Base-by-base conservation (phyloP, 2,888 invertebrate species). In the Machimus rusticus region DNA sequence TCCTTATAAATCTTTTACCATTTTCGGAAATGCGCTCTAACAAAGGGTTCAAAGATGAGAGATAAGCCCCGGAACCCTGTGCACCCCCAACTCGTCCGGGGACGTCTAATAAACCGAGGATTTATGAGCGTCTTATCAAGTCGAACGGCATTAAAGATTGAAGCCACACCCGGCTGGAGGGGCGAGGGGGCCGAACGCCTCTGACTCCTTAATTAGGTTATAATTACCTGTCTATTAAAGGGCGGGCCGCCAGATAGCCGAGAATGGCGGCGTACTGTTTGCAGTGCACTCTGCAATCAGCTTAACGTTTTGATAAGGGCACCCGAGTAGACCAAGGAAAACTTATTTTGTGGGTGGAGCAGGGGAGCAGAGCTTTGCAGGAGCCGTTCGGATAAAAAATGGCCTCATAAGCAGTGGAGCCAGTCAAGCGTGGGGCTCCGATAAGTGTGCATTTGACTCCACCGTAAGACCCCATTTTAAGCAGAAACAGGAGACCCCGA, bases 1-100 rank as follows among this genome's bases (percentile, higher is more conserved):
- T 19, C 66, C 66, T 66, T 66, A 66, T 66, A 66, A 66, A 66
- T 66, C 66, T 66, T 39, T 66, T 66, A 66, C 66, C 66, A 66
- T 66, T 66, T 66, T 66, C 66, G 66, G 66, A 79, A 79, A 51
- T 28, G 79, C 66, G 34, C 57, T 82, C 82, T 19, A 37, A 31
- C 37, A 82, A 82, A 82, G 37, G 82, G 66, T 82, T 82, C 82
- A 82, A 37, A 82, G 82, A 82, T 82, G 57, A 82, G 57, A 82
- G 82, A 57, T 82, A 34, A 82, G 57, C 82, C 8, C 34, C 37
- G 57, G 82, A 82, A 57, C 57, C 57, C 19, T 31, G 2, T 82
- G 14, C 46, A 46, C 46, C 51, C 51, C 16, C n/a, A 28, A 28
- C 57, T 23, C 31, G 66, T 66, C 34, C 66, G 6, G 31, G 66